A percentile compares a stretch with the other conserved stretches of the same genome.
Conservation (phyloP, 1,140 invertebrate genomes). For the Drosophila ananassae region DNA sequence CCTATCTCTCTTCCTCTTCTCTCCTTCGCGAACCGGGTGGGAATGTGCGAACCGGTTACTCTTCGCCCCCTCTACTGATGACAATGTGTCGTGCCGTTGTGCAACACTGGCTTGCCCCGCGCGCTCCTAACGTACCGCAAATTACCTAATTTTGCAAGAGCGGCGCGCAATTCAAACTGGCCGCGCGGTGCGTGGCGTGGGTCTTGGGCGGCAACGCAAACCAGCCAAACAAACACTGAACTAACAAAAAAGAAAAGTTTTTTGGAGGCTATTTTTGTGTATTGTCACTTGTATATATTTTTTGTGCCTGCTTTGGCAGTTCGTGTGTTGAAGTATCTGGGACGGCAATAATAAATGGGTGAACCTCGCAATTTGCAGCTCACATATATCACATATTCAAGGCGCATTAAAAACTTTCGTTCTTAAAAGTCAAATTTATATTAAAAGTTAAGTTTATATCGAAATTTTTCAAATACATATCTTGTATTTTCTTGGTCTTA, state of each 20-base stretch:
- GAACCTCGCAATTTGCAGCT: too few species aligned
- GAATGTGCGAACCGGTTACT: too few species aligned
- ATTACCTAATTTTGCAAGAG: neutral
- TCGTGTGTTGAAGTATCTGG: neutral
- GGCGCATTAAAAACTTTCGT: too few species aligned
- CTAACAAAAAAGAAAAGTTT: slow-evolving; percentile 3
- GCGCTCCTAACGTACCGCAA: neutral
- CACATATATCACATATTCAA: too few species aligned
- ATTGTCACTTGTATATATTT: neutral
- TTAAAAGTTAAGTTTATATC: too few species aligned
- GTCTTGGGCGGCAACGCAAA: neutral
- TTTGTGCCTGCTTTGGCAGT: neutral
- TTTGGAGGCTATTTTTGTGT: slow-evolving; percentile 4
- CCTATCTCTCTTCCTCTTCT: too few species aligned
- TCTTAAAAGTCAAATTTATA: too few species aligned
- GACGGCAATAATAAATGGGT: neutral
- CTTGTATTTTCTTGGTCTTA: too few species aligned
- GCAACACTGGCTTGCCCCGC: neutral
- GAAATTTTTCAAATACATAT: too few species aligned
- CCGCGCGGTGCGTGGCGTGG: neutral
- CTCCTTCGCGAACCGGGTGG: too few species aligned
- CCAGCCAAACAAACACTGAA: slow-evolving; percentile 15
- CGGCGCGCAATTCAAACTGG: slow-evolving; percentile 4
- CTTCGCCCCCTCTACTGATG: too few species aligned
- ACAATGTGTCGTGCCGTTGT: neutral